These are phyloP conservation scores for Rhingia rostrata DNA, from an alignment of 2,888 invertebrate species.

Conservation along the genomic window DNA sequence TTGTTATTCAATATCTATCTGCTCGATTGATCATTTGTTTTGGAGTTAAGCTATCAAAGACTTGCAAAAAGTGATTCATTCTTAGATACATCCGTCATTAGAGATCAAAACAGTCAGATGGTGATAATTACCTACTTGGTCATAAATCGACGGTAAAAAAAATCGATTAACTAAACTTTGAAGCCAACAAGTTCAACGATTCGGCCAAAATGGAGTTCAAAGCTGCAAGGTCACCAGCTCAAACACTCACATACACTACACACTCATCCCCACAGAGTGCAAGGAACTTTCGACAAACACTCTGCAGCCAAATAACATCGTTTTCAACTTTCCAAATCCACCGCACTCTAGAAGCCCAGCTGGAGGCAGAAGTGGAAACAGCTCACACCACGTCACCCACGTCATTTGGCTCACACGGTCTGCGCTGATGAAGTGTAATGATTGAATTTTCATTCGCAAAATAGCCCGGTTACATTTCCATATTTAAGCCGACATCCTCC, in stretches of 20 bases:
- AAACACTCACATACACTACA: background rate
- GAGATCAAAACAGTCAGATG: too few species aligned
- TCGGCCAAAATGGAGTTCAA: background rate
- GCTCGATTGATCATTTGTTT: too few species aligned
- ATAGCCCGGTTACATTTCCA: slow-evolving; percentile 73
- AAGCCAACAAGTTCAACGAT: background rate
- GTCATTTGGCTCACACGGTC: slow-evolving; percentile 68
- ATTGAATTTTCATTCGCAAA: slow-evolving; percentile 74
- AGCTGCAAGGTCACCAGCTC: slow-evolving; percentile 12
- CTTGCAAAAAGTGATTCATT: too few species aligned
- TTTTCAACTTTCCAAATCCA: slow-evolving; percentile 46
- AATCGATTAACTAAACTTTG: slow-evolving; percentile 21
- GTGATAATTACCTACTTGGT: too few species aligned
- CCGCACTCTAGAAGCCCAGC: slow-evolving; percentile 27
- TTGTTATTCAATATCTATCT: too few species aligned
- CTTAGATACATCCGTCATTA: too few species aligned
- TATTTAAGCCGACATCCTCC: slow-evolving; percentile 64
- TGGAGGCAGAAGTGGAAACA: slow-evolving; percentile 29
- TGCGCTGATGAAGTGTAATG: slow-evolving; percentile 72
- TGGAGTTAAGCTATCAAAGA: too few species aligned
- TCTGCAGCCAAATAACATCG: slow-evolving; percentile 41
- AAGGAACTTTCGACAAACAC: slow-evolving; percentile 33
- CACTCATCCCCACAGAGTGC: slow-evolving; percentile 9
- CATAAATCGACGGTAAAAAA: background rate
- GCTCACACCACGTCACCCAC: slow-evolving; percentile 46